These are phyloP conservation scores for Lasiurus borealis DNA, from an alignment of 2,113 vertebrate genomes.

Conservation along the genomic window DNA sequence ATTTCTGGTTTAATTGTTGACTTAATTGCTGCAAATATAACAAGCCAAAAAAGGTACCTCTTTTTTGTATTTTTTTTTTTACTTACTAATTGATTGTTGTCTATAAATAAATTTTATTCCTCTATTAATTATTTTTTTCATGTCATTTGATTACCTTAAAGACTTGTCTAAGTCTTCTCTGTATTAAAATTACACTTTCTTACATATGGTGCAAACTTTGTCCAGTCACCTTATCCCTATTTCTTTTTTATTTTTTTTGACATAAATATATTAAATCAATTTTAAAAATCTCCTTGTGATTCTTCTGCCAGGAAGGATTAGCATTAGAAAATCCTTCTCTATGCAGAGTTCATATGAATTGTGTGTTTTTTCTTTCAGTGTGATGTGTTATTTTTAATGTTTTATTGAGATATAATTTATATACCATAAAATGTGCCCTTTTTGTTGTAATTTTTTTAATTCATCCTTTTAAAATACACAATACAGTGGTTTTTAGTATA, in stretches of 20 bases:
- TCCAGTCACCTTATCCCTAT: neutral
- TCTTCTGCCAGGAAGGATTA: neutral
- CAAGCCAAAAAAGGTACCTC: neutral
- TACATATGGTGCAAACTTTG: neutral
- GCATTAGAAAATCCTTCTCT: neutral
- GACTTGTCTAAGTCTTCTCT: neutral
- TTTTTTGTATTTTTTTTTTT: neutral
- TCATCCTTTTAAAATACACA: neutral
- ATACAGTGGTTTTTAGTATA: neutral
- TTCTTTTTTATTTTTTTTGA: neutral
- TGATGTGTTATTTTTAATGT: neutral
- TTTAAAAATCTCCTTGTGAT: neutral
- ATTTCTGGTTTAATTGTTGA: neutral
- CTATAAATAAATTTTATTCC: neutral
- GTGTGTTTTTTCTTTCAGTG: neutral
- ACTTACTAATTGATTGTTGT: neutral
- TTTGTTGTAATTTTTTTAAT: neutral
- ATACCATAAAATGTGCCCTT: neutral
- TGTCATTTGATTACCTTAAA: neutral
- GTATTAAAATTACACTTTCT: neutral
- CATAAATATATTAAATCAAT: neutral
- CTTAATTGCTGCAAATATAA: neutral
- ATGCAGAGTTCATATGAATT: neutral
- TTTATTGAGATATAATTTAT: neutral
- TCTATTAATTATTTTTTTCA: neutral